These are phyloP conservation scores for Scolopax rusticola DNA, from an alignment of 2,797 vertebrate species.

Conservation along the genomic window DNA sequence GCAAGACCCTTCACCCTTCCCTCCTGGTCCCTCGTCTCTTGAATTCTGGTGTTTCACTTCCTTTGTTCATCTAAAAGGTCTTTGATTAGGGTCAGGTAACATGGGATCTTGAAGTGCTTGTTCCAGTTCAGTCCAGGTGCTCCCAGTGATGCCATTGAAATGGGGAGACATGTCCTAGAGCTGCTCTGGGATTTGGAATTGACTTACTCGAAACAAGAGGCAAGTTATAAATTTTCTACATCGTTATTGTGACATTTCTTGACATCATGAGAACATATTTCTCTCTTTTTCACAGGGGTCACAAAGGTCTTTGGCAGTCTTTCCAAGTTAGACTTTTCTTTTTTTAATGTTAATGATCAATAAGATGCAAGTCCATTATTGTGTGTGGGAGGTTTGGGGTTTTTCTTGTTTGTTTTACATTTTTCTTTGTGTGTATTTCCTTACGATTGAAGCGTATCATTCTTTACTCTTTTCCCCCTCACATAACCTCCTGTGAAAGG, in stretches of 20 bases:
- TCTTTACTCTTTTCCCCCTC: neutral
- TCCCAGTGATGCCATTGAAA: neutral
- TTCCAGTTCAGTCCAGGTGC: neutral
- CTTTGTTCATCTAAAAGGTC: neutral
- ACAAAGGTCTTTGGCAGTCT: neutral
- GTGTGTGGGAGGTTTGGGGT: neutral
- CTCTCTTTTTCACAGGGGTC: neutral
- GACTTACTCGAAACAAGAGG: neutral
- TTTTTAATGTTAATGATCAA: neutral
- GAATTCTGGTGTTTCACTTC: neutral
- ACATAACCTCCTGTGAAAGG: neutral
- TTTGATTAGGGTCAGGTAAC: neutral
- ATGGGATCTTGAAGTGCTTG: neutral
- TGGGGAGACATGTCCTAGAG: neutral
- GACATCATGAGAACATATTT: accelerated
- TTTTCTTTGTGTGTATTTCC: neutral
- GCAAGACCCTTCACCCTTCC: neutral
- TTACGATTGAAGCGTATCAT: neutral
- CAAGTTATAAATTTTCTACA: neutral
- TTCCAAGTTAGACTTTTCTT: neutral
- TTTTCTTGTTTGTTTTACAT: neutral
- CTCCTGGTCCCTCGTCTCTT: neutral
- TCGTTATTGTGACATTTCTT: neutral
- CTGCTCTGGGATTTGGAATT: neutral
- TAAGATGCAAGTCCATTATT: neutral